Percentiles rank a stretch among this genome's conserved stretches.
Evolutionary conservation across 2,113 vertebrate species (phyloP).

Genomic region (Psettodes erumei): DNA sequence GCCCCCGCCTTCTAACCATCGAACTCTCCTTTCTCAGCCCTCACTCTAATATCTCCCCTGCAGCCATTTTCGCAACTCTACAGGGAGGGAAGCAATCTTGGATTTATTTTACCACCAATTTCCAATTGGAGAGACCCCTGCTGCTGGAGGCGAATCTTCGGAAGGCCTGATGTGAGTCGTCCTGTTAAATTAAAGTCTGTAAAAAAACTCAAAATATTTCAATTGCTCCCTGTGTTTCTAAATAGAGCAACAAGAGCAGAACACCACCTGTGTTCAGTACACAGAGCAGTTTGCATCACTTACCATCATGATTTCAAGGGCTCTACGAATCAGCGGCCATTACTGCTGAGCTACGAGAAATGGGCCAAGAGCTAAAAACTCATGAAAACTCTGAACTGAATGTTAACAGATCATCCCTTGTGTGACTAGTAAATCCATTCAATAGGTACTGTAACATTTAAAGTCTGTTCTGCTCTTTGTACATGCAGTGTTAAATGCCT

Average conservation of each 20-base stretch:
- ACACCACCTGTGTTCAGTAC: constrained; percentile 29
- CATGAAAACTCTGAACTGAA: constrained; percentile 33
- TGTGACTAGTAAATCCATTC: constrained; percentile 43
- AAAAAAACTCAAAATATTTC: constrained; percentile 73
- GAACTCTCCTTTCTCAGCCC: constrained; percentile 66
- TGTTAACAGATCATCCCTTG: constrained; percentile 18
- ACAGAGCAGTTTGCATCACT: constrained; percentile 44
- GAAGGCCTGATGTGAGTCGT: constrained; percentile 71
- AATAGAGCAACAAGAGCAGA: constrained; percentile 56
- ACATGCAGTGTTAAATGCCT: constrained; percentile 5
- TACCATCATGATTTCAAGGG: constrained; percentile 43
- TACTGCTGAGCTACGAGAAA: constrained; percentile 43
- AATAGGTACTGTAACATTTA: constrained; percentile 26
- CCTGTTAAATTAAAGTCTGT: constrained; percentile 78
- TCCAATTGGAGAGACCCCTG: constrained; percentile 84
- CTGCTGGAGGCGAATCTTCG: constrained; percentile 76
- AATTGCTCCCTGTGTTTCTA: constrained; percentile 50
- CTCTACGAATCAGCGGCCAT: constrained; percentile 26
- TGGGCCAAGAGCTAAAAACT: constrained; percentile 44
- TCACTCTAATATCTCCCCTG: constrained; percentile 78
- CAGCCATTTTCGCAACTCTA: constrained; percentile 80
- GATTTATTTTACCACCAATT: constrained; percentile 76
- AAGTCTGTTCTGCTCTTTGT: constrained; percentile 8
- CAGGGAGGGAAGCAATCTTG: constrained; percentile 76
- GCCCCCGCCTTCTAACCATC: constrained; percentile 58